A percentile compares a stretch with the other conserved stretches of the same genome.
Conservation (phyloP, 2,888 invertebrate species). For the Trissonchulus latispiculum region DNA sequence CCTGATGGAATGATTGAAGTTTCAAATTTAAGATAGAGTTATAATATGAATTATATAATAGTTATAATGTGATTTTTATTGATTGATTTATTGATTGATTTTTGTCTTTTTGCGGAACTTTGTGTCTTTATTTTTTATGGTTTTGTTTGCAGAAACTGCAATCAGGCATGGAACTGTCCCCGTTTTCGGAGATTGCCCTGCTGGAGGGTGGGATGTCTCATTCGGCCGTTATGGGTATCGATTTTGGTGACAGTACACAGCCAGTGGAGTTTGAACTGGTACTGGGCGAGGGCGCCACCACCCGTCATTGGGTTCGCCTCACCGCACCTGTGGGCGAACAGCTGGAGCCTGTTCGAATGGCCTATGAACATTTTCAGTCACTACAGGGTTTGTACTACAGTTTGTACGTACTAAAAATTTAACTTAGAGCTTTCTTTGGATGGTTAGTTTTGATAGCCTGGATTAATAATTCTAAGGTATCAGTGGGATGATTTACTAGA, state of each 20-base stretch:
- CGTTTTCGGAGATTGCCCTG: slow-evolving; percentile 59
- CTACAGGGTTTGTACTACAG: too few relatives aligned
- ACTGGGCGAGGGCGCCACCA: slow-evolving; percentile 32
- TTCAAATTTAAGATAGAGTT: too few relatives aligned
- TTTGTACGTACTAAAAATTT: too few relatives aligned
- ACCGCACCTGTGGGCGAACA: slow-evolving; percentile 26
- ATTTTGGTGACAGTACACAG: slow-evolving; percentile 48
- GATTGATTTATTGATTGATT: too few relatives aligned
- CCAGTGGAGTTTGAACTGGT: slow-evolving; percentile 44
- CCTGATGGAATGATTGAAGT: too few relatives aligned
- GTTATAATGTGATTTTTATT: too few relatives aligned
- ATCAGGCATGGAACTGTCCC: slow-evolving; percentile 62
- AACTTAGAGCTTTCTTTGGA: too few relatives aligned
- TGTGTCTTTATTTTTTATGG: too few relatives aligned
- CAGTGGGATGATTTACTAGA: background rate
- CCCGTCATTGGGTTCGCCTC: slow-evolving; percentile 48
- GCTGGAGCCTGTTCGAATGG: slow-evolving; percentile 23
- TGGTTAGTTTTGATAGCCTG: too few relatives aligned
- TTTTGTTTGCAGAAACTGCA: slow-evolving; percentile 53
- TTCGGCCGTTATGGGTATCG: slow-evolving; percentile 43
- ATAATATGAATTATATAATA: too few relatives aligned
- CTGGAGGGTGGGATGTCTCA: slow-evolving; percentile 30
- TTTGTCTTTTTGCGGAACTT: too few relatives aligned
- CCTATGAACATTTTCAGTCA: slow-evolving; percentile 17
- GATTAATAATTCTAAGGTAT: background rate